Evolutionary conservation across 1,140 invertebrate genomes (phyloP).

Genomic region (Drosophila nigromelanica): DNA sequence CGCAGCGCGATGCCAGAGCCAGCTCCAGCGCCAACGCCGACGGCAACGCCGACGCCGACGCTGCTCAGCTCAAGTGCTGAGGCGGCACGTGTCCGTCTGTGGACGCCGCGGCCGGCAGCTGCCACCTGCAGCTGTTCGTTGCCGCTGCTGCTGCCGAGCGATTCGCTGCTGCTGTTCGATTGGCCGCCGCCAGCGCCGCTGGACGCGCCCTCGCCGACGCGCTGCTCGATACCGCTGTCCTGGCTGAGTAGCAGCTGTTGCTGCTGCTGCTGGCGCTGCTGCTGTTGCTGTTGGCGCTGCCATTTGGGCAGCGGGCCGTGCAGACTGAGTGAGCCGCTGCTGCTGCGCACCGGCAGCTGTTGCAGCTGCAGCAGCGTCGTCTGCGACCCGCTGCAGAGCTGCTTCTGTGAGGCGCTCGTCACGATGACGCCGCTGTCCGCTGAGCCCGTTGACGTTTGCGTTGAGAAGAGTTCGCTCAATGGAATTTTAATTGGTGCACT

Average conservation of each 20-base stretch:
- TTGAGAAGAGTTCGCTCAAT: conserved; percentile 70
- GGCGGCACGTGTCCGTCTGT: conserved; percentile 52
- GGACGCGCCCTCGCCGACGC: conserved; percentile 22
- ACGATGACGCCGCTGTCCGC: conserved; percentile 76
- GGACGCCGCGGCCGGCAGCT: neutral
- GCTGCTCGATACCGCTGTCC: conserved; percentile 79
- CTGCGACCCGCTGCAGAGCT: conserved; percentile 53
- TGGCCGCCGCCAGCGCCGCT: conserved; percentile 34
- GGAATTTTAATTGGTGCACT: conserved; percentile 77
- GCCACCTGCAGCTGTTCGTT: conserved; percentile 17
- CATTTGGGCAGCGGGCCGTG: conserved; percentile 66
- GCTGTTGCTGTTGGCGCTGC: conserved; percentile 51
- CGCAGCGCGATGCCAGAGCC: conserved; percentile 46
- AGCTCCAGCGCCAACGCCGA: neutral
- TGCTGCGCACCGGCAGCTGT: conserved; percentile 69
- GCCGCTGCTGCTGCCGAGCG: conserved; percentile 58
- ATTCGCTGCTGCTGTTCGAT: conserved; percentile 70
- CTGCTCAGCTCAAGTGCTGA: conserved; percentile 67
- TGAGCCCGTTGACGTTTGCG: conserved; percentile 78
- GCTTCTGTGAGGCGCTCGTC: conserved; percentile 54
- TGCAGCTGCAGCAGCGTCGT: conserved; percentile 58
- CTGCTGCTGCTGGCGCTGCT: conserved; percentile 46
- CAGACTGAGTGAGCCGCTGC: conserved; percentile 70
- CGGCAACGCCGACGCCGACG: conserved; percentile 22
- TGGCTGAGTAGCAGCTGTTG: conserved; percentile 70